Conservation (phyloP, 1,140 invertebrate species). For the Geopemphigus sp. region DNA sequence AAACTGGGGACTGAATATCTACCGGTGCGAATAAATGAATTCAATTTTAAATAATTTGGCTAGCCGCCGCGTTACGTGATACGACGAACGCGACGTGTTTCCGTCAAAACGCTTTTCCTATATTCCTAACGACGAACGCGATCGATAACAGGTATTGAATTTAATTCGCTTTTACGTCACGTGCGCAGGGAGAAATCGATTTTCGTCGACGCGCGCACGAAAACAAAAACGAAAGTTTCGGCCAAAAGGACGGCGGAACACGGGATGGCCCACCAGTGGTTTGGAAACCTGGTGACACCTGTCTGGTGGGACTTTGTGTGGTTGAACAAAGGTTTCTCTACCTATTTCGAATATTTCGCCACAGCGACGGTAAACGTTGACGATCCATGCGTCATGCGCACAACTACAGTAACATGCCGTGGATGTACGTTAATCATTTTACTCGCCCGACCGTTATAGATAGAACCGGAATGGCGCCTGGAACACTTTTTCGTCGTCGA, state of each 20-base stretch:
- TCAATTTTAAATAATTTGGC: no score
- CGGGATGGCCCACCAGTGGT: slow-evolving; percentile 81
- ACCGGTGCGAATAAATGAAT: slow-evolving; percentile 56
- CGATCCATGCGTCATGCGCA: no score
- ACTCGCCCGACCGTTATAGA: slow-evolving; percentile 59
- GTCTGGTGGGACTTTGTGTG: slow-evolving; percentile 74
- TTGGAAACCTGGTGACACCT: slow-evolving; percentile 75
- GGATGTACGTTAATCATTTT: no score
- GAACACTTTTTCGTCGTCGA: slow-evolving; percentile 77
- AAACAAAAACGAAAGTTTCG: slow-evolving; percentile 59
- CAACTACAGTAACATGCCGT: no score
- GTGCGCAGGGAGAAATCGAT: slow-evolving; percentile 10
- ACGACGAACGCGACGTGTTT: no score
- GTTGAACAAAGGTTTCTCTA: slow-evolving; percentile 63
- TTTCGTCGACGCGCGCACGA: not conserved
- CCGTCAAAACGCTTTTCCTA: no score
- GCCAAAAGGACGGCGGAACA: slow-evolving; percentile 73
- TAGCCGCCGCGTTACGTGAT: no score
- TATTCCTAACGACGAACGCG: no score
- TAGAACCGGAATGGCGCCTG: slow-evolving; percentile 85
- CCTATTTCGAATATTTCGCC: slow-evolving; percentile 55
- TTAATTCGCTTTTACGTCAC: no score
- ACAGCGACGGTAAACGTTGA: slow-evolving; percentile 48
- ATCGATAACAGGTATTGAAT: no score
- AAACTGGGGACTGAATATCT: slow-evolving; percentile 86